Evolutionary conservation across 2,113 vertebrate species (phyloP).

Genomic region (Himantopus leucocephalus): DNA sequence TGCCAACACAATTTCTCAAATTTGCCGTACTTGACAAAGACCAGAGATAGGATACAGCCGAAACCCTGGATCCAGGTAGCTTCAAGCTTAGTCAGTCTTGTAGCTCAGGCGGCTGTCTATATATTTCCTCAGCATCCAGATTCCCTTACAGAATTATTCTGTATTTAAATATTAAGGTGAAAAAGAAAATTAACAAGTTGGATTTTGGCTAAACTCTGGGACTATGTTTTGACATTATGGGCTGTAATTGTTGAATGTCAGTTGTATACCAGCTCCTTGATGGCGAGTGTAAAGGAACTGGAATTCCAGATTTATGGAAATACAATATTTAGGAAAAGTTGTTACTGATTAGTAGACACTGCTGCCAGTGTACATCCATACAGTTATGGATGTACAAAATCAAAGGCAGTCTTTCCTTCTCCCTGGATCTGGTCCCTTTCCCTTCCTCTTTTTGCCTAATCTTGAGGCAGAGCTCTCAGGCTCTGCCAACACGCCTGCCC

Average conservation of each 20-base stretch:
- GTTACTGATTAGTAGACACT: background rate
- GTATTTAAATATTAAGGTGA: background rate
- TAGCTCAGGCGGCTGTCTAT: background rate
- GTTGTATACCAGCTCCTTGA: background rate
- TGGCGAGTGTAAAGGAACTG: background rate
- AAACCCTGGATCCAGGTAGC: background rate
- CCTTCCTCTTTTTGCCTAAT: background rate
- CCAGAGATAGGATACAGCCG: background rate
- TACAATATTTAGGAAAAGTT: background rate
- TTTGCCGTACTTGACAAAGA: background rate
- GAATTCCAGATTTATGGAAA: background rate
- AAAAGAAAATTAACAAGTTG: background rate
- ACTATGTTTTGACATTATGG: background rate
- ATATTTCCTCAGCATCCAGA: background rate
- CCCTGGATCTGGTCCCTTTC: background rate
- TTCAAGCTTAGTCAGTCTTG: background rate
- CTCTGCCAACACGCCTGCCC: accelerated
- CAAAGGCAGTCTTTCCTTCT: background rate
- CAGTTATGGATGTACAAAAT: background rate
- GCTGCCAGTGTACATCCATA: background rate
- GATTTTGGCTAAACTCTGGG: background rate
- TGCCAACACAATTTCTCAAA: background rate
- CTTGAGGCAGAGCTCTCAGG: background rate
- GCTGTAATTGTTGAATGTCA: background rate
- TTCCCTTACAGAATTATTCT: background rate